These are phyloP conservation scores for Anoplopoma fimbria DNA, from an alignment of 2,113 vertebrate genomes.

Conservation along the genomic window DNA sequence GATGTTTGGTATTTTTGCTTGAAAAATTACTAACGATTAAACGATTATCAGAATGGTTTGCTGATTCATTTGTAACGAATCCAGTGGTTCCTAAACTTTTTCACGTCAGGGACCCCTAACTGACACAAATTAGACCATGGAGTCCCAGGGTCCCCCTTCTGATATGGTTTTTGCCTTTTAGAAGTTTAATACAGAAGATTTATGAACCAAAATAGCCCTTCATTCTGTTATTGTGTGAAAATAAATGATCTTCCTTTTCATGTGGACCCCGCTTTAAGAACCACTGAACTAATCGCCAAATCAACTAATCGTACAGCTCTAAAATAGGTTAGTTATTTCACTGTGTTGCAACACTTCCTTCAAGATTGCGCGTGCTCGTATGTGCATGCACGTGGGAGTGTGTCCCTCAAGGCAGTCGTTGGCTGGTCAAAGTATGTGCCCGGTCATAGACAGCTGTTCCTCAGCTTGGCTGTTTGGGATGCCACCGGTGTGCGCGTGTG, in stretches of 20 bases:
- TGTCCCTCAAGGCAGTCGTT: constrained; percentile 52
- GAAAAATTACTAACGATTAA: neutral
- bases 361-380: constrained; percentile 25
- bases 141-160: too few species aligned
- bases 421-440: constrained; percentile 77
- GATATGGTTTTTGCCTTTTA: neutral
- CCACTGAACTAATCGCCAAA: neutral
- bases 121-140: neutral
- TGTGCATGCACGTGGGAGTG: constrained; percentile 26
- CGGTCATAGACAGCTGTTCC: constrained; percentile 92
- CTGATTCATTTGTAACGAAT: neutral
- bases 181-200: neutral
- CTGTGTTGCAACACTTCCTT: constrained; percentile 45
- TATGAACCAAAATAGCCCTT: neutral
- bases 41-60: neutral
- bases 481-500: constrained; percentile 74
- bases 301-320: neutral
- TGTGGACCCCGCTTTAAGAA: neutral
- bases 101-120: neutral
- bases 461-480: constrained; percentile 90
- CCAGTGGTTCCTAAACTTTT: neutral
- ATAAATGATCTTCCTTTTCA: too few species aligned
- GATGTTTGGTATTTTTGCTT: too few species aligned
- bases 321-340: too few species aligned
- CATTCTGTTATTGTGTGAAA: neutral